Percentiles rank a stretch among this genome's conserved stretches.
Conservation (phyloP, 2,797 vertebrate species). For the Eurystomus glaucurus region DNA sequence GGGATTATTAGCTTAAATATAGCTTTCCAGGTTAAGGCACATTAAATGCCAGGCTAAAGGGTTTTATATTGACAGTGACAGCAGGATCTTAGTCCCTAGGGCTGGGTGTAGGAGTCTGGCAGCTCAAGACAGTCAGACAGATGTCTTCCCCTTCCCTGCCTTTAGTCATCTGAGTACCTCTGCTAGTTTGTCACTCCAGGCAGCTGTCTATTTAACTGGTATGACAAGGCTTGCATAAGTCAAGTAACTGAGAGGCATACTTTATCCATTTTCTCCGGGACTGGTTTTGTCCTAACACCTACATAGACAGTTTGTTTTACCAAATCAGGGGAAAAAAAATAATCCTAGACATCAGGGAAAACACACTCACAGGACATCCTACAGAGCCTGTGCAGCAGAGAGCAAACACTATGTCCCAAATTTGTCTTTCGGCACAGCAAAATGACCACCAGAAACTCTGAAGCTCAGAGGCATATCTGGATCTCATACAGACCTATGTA, state of each 20-base stretch:
- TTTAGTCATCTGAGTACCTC: constrained; percentile 26
- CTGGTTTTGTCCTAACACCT: not conserved
- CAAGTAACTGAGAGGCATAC: not conserved
- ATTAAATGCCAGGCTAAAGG: constrained; percentile 11
- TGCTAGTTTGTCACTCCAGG: not conserved
- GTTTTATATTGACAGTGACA: constrained; percentile 29
- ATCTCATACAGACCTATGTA: not conserved
- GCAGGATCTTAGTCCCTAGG: constrained; percentile 16
- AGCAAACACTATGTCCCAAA: not conserved
- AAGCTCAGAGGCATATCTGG: not conserved
- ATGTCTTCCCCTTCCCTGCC: not conserved
- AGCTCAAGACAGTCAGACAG: constrained; percentile 26
- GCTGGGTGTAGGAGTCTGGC: constrained; percentile 18
- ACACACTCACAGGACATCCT: not conserved
- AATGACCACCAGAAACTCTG: not conserved
- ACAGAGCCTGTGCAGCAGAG: not conserved
- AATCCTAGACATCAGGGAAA: not conserved
- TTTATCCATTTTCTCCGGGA: not conserved
- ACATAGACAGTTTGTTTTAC: not conserved
- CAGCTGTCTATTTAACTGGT: constrained; percentile 7
- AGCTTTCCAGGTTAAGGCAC: constrained; percentile 41
- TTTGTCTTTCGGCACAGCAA: not conserved
- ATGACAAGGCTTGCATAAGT: constrained; percentile 5
- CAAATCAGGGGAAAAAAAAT: not conserved
- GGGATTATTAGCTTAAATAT: constrained; percentile 36